phyloP scores from a whole-genome alignment of 2,797 vertebrate genomes.

The Tokudaia tokunoshimensis region DNA sequence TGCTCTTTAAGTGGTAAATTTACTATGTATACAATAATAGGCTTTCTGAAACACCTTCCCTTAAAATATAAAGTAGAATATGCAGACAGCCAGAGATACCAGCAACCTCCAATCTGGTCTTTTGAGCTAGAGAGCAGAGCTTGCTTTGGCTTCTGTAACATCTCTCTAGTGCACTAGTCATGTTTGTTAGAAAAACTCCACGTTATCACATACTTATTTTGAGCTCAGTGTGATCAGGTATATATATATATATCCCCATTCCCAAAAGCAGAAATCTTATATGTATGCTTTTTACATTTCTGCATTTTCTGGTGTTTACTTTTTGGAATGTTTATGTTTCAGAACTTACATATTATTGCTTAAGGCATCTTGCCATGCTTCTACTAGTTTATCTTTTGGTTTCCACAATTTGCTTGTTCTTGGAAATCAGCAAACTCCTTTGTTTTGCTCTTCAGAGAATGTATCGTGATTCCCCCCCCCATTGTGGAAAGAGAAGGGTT shows the following conservation, averaged over 20 bases:
- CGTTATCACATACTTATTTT: background rate
- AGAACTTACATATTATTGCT: background rate
- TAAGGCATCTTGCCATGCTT: background rate
- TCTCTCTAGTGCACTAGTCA: conserved; percentile 13
- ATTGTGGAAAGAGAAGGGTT: conserved; percentile 59
- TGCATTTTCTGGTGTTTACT: background rate
- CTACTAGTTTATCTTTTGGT: background rate
- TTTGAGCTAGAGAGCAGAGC: conserved; percentile 27
- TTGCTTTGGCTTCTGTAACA: background rate
- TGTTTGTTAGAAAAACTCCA: conserved; percentile 37
- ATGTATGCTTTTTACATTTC: background rate
- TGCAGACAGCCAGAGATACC: background rate
- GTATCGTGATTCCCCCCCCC: conserved; percentile 5
- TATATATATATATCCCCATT: background rate
- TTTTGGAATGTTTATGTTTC: conserved; percentile 18
- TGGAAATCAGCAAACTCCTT: conserved; percentile 8
- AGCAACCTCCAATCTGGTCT: background rate
- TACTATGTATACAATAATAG: conserved; percentile 1
- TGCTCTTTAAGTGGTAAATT: conserved; percentile 76
- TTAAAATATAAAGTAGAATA: conserved; percentile 72
- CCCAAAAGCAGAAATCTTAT: conserved; percentile 34
- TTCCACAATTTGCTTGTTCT: conserved; percentile 54
- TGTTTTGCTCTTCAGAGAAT: conserved; percentile 68
- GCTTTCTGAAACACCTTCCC: conserved; percentile 70
- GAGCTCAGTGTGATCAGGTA: background rate